These are phyloP conservation scores for Sebastiscus albofasciatus DNA, from an alignment of 2,797 vertebrate species.

Conservation along the genomic window DNA sequence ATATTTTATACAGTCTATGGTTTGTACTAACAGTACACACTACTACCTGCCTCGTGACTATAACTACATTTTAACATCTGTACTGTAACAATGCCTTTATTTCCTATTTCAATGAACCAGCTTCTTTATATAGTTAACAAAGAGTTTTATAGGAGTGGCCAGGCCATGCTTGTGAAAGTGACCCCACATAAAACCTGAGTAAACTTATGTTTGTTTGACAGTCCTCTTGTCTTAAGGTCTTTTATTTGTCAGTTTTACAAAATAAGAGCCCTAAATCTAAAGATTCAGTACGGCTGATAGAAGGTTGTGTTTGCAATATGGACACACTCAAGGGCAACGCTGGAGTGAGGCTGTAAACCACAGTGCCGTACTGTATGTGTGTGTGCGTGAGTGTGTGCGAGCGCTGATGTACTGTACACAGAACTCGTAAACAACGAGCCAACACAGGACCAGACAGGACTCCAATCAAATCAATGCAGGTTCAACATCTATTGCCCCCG, in stretches of 20 bases:
- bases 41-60: background rate
- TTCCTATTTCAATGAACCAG: background rate
- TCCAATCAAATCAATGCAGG: constrained; percentile 66
- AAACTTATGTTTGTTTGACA: constrained; percentile 22
- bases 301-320: constrained; percentile 17
- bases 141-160: background rate
- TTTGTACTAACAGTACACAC: background rate
- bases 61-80: background rate
- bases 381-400: background rate
- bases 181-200: constrained; percentile 10
- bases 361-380: background rate
- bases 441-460: constrained; percentile 56
- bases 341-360: constrained; percentile 43
- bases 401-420: constrained; percentile 6
- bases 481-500: constrained; percentile 37
- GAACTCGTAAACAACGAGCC: constrained; percentile 62
- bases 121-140: constrained; percentile 3
- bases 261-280: constrained; percentile 37
- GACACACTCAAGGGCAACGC: constrained; percentile 40
- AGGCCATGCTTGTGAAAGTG: background rate
- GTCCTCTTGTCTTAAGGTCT: background rate
- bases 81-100: background rate
- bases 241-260: constrained; percentile 8
- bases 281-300: background rate
- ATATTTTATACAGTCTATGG: background rate